Evolutionary conservation across 2,113 vertebrate genomes (phyloP).

Genomic region (Podarcis raffonei): DNA sequence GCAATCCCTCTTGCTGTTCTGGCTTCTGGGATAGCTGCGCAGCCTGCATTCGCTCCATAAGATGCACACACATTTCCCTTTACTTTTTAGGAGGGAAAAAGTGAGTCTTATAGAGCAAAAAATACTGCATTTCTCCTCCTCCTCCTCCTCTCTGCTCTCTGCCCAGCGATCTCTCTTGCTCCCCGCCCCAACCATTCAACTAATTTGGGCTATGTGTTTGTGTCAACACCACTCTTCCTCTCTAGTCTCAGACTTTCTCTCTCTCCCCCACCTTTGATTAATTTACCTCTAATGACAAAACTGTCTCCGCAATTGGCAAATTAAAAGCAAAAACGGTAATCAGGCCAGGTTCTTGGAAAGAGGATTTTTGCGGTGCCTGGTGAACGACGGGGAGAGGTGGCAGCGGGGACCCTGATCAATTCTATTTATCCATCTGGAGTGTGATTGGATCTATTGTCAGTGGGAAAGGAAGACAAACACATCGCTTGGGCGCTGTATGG

Average conservation of each 20-base stretch:
- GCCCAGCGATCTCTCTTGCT: too few relatives aligned
- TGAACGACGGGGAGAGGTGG: neutral
- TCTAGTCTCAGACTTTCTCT: neutral
- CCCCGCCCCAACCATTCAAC: neutral
- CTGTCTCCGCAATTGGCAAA: slow-evolving; percentile 58
- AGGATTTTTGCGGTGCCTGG: neutral
- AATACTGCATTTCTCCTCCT: neutral
- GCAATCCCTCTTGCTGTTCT: too few relatives aligned
- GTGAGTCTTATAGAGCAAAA: too few relatives aligned
- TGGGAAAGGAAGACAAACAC: slow-evolving; percentile 67
- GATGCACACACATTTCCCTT: too few relatives aligned
- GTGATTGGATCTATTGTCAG: slow-evolving; percentile 85
- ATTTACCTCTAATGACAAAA: slow-evolving; percentile 69
- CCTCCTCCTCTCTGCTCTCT: neutral
- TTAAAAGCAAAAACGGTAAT: slow-evolving; percentile 44
- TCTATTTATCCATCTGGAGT: slow-evolving; percentile 83
- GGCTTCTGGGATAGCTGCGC: too few relatives aligned
- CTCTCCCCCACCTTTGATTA: slow-evolving; percentile 46
- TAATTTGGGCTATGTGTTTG: slow-evolving; percentile 35
- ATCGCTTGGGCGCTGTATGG: slow-evolving; percentile 70
- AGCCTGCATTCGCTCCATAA: too few relatives aligned
- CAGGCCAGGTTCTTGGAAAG: neutral
- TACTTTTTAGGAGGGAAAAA: too few relatives aligned
- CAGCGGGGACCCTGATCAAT: slow-evolving; percentile 63
- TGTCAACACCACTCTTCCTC: slow-evolving; percentile 43